Base-by-base conservation (phyloP, 1,140 invertebrate genomes). In the Berghia stephanieae region DNA sequence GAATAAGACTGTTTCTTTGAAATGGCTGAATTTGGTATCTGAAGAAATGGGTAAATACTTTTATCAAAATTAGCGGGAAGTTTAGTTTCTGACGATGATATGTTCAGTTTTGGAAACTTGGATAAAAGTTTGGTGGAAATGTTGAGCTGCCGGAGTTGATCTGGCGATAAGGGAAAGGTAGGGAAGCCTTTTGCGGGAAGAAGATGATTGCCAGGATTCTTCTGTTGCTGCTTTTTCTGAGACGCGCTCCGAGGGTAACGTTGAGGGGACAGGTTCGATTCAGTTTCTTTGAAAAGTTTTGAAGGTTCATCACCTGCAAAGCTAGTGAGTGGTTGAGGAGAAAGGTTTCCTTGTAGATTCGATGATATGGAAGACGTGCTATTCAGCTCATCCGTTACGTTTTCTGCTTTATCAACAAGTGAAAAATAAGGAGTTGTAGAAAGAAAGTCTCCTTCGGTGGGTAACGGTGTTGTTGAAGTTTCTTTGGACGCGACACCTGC, bases 121-220 rank as follows among this genome's bases (percentile, higher is more conserved):
- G 72, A 75, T n/a, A 75, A 44, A 34, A 42, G 27, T 27, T 73
- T 44, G 46, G 44, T 38, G 31, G 70, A 73, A 3, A 73, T 73
- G 34, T 73, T 73, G 27, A 73, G 70, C 46, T 24, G 46, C 31
- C 34, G 46, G 34, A 73, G 13, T 10, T 73, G 70, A 13, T 52
- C n/a, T 8, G 18, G 46, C 34, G 3, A 55, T 24, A 34, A 55
- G 43, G 46, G 10, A 24, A 55, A 73, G 3, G 46, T n/a, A 10
- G 49, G 21, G 49, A n/a, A n/a, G n/a, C n/a, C n/a, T n/a, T n/a
- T n/a, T n/a, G n/a, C n/a, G n/a, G n/a, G n/a, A n/a, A n/a, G n/a
- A n/a, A n/a, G n/a, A n/a, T n/a, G n/a, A n/a, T n/a, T n/a, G n/a
- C n/a, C n/a, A 4, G 5, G 70, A 13, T 55, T n/a, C 18, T 44